phyloP scores from a whole-genome alignment of 2,888 invertebrate genomes.

The Seira sanloemensis region DNA sequence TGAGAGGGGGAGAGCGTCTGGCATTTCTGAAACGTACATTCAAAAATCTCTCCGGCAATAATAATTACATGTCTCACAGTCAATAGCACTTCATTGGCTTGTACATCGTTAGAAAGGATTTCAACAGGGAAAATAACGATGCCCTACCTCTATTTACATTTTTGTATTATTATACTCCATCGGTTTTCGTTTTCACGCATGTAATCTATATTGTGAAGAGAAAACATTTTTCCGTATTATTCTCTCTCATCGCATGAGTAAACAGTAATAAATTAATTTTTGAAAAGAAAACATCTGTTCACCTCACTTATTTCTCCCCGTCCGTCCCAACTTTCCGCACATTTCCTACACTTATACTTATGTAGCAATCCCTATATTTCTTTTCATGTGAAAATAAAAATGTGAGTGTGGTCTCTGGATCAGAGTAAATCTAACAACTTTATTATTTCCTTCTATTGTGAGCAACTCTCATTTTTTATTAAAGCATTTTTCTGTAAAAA shows the following conservation, averaged over 20 bases:
- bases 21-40: too few relatives aligned
- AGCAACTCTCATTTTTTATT: conserved; percentile 37
- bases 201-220: too few relatives aligned
- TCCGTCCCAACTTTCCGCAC: not conserved
- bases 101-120: too few relatives aligned
- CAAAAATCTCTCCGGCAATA: too few relatives aligned
- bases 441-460: conserved; percentile 21
- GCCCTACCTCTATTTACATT: too few relatives aligned
- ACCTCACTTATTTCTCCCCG: not conserved
- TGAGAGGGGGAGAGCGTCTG: too few relatives aligned
- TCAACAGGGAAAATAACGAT: too few relatives aligned
- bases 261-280: conserved; percentile 50
- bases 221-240: not conserved
- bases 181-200: too few relatives aligned
- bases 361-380: not conserved
- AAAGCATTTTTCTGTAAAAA: conserved; percentile 29
- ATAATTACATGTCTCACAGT: too few relatives aligned
- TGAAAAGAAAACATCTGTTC: conserved; percentile 47
- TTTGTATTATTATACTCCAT: too few relatives aligned
- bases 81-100: too few relatives aligned
- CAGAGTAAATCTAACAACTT: conserved; percentile 20
- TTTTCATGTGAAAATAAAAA: not conserved
- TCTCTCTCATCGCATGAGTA: conserved; percentile 21
- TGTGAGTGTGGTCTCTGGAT: not conserved
- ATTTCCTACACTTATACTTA: too few relatives aligned